Conservation (phyloP, 2,797 vertebrate species). For the Spinus olivaceus region DNA sequence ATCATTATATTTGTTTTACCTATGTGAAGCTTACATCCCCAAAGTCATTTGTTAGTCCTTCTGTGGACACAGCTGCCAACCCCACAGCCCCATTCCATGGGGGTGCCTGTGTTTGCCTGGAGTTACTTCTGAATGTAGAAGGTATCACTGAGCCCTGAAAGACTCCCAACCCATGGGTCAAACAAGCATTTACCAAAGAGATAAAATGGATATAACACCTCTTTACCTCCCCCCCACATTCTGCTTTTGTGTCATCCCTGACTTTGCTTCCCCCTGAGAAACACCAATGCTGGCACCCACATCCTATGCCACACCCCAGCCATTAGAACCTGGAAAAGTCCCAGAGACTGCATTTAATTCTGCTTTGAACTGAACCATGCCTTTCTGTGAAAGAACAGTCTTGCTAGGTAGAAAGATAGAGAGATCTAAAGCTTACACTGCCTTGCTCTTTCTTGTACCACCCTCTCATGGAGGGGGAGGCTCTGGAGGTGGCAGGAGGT, state of each 20-base stretch:
- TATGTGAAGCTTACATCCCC: background rate
- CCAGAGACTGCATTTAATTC: background rate
- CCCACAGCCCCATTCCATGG: background rate
- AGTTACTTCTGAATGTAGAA: background rate
- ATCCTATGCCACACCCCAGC: background rate
- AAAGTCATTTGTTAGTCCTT: background rate
- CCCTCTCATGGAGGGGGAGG: background rate
- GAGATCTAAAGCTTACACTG: background rate
- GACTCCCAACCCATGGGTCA: background rate
- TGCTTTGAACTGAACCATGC: background rate
- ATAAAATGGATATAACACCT: background rate
- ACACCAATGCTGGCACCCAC: background rate
- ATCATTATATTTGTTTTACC: background rate
- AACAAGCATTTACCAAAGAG: background rate
- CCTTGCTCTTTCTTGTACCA: background rate
- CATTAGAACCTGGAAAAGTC: background rate
- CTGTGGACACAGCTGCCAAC: background rate
- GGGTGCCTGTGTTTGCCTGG: background rate
- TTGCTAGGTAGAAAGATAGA: background rate
- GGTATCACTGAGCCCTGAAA: background rate
- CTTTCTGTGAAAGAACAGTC: background rate
- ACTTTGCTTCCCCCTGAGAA: background rate
- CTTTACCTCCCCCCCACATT: background rate
- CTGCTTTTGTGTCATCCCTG: background rate
- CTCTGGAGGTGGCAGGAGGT: background rate